Conservation (phyloP, 2,888 invertebrate species). For the Psococerastis gibbosa region DNA sequence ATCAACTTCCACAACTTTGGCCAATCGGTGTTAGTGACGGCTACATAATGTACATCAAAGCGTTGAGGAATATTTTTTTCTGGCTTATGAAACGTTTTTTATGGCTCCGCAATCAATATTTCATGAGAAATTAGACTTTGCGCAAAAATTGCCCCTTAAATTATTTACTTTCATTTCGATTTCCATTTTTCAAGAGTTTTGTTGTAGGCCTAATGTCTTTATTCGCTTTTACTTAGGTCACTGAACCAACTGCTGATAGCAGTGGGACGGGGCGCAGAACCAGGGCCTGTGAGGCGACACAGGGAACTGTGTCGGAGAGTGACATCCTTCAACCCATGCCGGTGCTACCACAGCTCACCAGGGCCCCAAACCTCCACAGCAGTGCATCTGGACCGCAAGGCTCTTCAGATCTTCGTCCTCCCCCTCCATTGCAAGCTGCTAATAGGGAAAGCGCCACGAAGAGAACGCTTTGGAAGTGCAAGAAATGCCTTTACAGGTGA, state of each 20-base stretch:
- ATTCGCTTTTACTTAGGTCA: too few relatives aligned
- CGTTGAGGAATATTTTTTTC: too few relatives aligned
- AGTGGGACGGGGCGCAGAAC: slow-evolving; percentile 16
- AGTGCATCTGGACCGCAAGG: not conserved
- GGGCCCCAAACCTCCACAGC: slow-evolving; percentile 13
- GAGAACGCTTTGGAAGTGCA: slow-evolving; percentile 72
- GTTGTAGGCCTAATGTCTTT: too few relatives aligned
- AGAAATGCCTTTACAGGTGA: slow-evolving; percentile 74
- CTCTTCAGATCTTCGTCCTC: slow-evolving; percentile 12
- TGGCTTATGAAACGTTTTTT: too few relatives aligned
- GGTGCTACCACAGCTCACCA: slow-evolving; percentile 14
- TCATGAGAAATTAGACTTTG: too few relatives aligned
- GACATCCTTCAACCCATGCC: slow-evolving; percentile 13
- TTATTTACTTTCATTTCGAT: too few relatives aligned
- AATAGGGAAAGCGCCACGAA: slow-evolving; percentile 24
- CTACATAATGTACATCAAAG: too few relatives aligned
- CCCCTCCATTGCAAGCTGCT: slow-evolving; percentile 12
- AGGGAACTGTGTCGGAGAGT: not conserved
- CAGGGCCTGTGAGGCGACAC: not conserved
- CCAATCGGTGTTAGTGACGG: too few relatives aligned
- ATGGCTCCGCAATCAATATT: too few relatives aligned
- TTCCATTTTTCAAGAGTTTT: too few relatives aligned
- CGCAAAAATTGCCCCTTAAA: too few relatives aligned
- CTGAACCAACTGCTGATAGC: slow-evolving; percentile 18
- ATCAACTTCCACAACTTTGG: too few relatives aligned